Base-by-base conservation (phyloP, 2,888 invertebrate species). In the Leptinotarsa peninsularis region DNA sequence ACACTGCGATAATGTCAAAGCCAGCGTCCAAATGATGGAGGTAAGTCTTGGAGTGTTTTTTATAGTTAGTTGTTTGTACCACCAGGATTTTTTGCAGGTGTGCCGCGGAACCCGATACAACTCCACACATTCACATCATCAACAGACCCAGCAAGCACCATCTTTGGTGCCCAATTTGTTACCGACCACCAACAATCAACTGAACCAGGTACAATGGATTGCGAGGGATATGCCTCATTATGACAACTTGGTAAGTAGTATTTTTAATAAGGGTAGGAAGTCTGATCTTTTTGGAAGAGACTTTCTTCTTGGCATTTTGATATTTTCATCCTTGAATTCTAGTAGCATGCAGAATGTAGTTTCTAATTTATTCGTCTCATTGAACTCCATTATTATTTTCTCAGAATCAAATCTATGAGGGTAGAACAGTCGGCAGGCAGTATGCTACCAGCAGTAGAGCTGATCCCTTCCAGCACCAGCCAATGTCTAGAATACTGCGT, bases 1-100 rank as follows among this genome's bases (percentile, higher is more conserved):
- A 15, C 98, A 98, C 87, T 98, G 98, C 88, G 96, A 96, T 89
- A 98, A 97, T 89, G 98, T 98, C 33, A 98, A 98, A 89, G 96
- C 98, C 27, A 97, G 97, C 85, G 97, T 98, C 21, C 97, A 98
- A 88, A 98, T 98, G 95, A 98, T 98, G 98, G 98, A 98, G 90
- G 93, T 93, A 85, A 69, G 75, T 74, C 14, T 60, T 27, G 3
- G 17, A 4, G 5, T 7, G 21, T 15, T 49, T 3, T 21, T 14
- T 15, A 15, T 33, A 7, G 49, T 50, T 23, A 0, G 33, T 71
- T 71, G 10, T n/a, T 60, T 60, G 13, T 15, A 60, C 13, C 60
- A 17, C n/a, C 54, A 49, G 33, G 21, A 33, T 66, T 71, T 71
- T 77, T 75, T 50, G 58, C 68, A 98, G 90, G 93, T 93, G 84